Conservation (phyloP, 2,888 invertebrate species). For the Tenthredo notha region DNA sequence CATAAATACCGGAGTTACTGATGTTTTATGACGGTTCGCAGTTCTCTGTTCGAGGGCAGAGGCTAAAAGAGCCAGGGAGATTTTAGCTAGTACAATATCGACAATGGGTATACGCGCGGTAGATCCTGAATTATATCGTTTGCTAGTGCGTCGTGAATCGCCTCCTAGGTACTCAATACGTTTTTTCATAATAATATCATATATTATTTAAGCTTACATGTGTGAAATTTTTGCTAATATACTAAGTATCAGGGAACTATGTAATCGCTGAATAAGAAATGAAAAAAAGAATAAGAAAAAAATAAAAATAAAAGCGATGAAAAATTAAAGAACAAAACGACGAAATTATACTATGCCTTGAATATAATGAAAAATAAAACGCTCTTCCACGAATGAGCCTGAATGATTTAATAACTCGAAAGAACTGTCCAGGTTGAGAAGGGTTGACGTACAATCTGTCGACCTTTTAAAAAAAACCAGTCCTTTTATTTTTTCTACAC, state of each 20-base stretch:
- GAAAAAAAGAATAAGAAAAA: not conserved
- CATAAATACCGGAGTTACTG: slow-evolving; percentile 78
- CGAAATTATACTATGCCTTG: not conserved
- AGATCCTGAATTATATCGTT: slow-evolving; percentile 71
- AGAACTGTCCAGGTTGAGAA: slow-evolving; percentile 69
- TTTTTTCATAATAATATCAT: not conserved
- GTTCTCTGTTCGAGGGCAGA: slow-evolving; percentile 54
- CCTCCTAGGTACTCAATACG: not conserved
- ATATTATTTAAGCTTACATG: not conserved
- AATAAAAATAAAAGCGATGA: not conserved
- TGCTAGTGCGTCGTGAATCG: not conserved
- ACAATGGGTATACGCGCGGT: slow-evolving; percentile 63
- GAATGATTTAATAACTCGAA: slow-evolving; percentile 74
- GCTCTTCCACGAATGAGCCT: slow-evolving; percentile 58
- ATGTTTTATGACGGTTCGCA: slow-evolving; percentile 73
- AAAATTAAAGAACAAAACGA: not conserved
- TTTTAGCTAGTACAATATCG: slow-evolving; percentile 66
- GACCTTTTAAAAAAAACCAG: slow-evolving; percentile 47
- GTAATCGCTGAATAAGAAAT: not conserved
- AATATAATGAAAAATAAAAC: slow-evolving; percentile 48
- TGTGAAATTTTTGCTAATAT: not conserved
- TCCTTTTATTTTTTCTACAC: slow-evolving; percentile 38
- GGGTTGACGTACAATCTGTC: slow-evolving; percentile 68
- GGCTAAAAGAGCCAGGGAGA: slow-evolving; percentile 62
- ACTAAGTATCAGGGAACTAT: not conserved